Conservation (phyloP, 2,113 vertebrate species). For the Leptosomus discolor region DNA sequence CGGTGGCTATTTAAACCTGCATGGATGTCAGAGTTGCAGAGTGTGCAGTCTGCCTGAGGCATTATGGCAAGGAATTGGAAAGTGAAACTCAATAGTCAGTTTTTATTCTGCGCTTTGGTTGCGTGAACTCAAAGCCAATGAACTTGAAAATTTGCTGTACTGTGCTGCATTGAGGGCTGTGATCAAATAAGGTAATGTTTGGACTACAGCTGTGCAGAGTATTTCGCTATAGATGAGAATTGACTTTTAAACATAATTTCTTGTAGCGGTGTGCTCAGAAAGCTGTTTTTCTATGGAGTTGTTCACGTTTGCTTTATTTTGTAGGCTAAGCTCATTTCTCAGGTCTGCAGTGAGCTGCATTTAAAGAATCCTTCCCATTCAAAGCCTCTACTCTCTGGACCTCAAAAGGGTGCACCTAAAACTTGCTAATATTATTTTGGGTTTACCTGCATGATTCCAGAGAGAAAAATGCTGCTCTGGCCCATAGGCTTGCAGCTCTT, state of each 20-base stretch:
- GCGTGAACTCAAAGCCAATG: not conserved
- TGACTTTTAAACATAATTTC: not conserved
- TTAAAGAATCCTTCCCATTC: not conserved
- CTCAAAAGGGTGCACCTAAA: not conserved
- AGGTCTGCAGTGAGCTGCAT: not conserved
- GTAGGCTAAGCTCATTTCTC: not conserved
- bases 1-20: not conserved
- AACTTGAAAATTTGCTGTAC: not conserved
- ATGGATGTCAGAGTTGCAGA: fast-evolving
- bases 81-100: not conserved
- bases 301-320: not conserved
- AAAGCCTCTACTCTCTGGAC: not conserved
- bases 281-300: not conserved
- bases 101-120: not conserved
- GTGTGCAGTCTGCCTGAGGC: not conserved
- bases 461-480: not conserved
- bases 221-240: not conserved
- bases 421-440: not conserved
- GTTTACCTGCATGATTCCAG: not conserved
- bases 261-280: not conserved
- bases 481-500: not conserved
- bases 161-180: not conserved
- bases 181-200: not conserved
- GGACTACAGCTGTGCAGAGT: not conserved
- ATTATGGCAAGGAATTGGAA: not conserved